Percentiles rank a stretch among this genome's conserved stretches.
Evolutionary conservation across 2,797 vertebrate species (phyloP).

Genomic region (Caiman crocodilus): DNA sequence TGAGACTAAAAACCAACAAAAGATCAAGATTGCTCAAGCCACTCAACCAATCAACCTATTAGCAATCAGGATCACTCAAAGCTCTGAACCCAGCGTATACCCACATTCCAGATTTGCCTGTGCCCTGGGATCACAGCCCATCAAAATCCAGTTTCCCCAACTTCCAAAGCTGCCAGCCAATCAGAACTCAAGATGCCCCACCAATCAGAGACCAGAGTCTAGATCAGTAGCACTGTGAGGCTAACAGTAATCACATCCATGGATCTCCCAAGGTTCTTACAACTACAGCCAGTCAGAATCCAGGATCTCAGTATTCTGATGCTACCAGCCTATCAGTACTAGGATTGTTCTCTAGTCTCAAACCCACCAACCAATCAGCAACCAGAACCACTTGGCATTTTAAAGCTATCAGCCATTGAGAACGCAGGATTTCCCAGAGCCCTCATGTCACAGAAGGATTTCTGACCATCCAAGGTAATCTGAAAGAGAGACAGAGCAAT

Average conservation of each 20-base stretch:
- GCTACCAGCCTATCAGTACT: background rate
- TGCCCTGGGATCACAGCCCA: fast-evolving
- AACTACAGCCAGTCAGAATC: background rate
- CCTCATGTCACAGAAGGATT: too few relatives aligned
- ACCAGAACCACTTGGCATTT: background rate
- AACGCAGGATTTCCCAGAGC: background rate
- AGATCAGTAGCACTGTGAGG: background rate
- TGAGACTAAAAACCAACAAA: background rate
- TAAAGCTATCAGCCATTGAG: background rate
- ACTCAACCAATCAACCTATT: background rate
- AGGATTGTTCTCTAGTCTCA: background rate
- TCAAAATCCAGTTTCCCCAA: background rate
- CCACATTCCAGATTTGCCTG: background rate
- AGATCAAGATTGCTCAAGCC: background rate
- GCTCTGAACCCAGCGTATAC: background rate
- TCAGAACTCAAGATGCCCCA: background rate
- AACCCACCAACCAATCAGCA: background rate
- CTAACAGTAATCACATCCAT: background rate
- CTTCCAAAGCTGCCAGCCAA: background rate
- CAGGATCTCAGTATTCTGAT: background rate
- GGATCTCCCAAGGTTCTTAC: background rate
- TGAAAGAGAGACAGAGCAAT: too few relatives aligned
- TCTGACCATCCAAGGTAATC: too few relatives aligned
- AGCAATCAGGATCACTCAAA: background rate
- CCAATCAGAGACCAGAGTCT: background rate